Conservation (phyloP, 92 coral and sea anemone genomes). For the Palythoa caribaeorum region DNA sequence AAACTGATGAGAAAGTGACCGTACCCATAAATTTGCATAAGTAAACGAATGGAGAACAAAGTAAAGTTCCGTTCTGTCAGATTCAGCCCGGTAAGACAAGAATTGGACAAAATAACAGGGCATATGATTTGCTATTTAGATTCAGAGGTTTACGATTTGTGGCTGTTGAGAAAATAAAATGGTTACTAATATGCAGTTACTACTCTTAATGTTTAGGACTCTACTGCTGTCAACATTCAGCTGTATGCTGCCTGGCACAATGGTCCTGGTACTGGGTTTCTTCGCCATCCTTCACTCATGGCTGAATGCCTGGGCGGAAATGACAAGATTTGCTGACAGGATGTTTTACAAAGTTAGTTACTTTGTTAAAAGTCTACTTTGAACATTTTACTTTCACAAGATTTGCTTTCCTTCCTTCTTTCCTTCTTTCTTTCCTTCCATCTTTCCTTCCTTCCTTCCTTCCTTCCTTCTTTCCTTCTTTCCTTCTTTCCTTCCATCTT, state of each 20-base stretch:
- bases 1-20: too few relatives aligned
- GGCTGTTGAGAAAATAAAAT: too few relatives aligned
- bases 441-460: neutral
- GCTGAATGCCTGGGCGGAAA: slow-evolving; percentile 99
- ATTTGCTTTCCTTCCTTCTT: neutral
- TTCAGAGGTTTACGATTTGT: too few relatives aligned
- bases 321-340: slow-evolving; percentile 97
- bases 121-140: too few relatives aligned
- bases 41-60: too few relatives aligned
- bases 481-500: too few relatives aligned
- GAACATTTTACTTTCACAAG: neutral
- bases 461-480: neutral
- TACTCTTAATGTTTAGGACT: slow-evolving; percentile 54
- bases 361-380: neutral
- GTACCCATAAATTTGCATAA: too few relatives aligned
- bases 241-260: slow-evolving; percentile 97
- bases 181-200: neutral
- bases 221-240: slow-evolving; percentile 88
- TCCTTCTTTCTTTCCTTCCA: neutral
- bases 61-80: too few relatives aligned
- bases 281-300: slow-evolving; percentile 97
- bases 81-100: too few relatives aligned
- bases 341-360: slow-evolving; percentile 93
- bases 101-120: too few relatives aligned
- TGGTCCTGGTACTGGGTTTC: slow-evolving; percentile 96